Evolutionary conservation across 1,140 invertebrate genomes (phyloP).

Genomic region (Drosophila repletoides): DNA sequence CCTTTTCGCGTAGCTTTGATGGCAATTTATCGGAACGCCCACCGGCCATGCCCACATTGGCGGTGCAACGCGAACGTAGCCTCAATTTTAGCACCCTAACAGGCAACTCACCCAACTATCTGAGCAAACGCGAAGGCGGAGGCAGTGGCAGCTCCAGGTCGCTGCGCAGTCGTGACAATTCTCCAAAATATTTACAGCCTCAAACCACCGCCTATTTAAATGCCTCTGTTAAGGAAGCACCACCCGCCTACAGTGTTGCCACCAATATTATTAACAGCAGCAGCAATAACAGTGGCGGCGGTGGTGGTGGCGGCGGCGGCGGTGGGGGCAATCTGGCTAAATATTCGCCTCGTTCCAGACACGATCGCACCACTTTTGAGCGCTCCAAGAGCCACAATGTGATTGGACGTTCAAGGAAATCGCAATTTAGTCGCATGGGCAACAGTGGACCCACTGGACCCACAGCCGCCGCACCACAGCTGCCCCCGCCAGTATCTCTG

Average conservation of each 20-base stretch:
- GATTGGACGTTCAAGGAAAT: constrained; percentile 68
- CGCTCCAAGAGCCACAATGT: constrained; percentile 69
- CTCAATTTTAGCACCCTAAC: constrained; percentile 78
- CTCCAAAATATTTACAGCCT: constrained; percentile 71
- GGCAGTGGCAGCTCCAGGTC: constrained; percentile 49
- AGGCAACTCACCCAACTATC: constrained; percentile 78
- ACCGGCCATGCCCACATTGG: constrained; percentile 37
- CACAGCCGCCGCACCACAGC: background rate
- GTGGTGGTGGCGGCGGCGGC: background rate
- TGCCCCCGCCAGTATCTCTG: constrained; percentile 6
- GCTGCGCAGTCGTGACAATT: constrained; percentile 73
- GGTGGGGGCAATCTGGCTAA: constrained; percentile 31
- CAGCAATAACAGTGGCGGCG: background rate
- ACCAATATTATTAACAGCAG: too few relatives aligned
- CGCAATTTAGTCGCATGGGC: constrained; percentile 62
- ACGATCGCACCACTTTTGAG: constrained; percentile 68
- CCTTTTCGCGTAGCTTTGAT: constrained; percentile 81
- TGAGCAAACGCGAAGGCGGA: constrained; percentile 70
- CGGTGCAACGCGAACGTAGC: constrained; percentile 57
- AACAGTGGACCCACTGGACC: constrained; percentile 32
- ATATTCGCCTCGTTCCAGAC: constrained; percentile 60
- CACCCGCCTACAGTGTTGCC: constrained; percentile 64
- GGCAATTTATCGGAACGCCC: constrained; percentile 73
- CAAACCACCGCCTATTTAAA: constrained; percentile 76
- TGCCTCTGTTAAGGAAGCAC: constrained; percentile 73